Conservation (phyloP, 2,113 vertebrate species). For the Sula dactylatra region DNA sequence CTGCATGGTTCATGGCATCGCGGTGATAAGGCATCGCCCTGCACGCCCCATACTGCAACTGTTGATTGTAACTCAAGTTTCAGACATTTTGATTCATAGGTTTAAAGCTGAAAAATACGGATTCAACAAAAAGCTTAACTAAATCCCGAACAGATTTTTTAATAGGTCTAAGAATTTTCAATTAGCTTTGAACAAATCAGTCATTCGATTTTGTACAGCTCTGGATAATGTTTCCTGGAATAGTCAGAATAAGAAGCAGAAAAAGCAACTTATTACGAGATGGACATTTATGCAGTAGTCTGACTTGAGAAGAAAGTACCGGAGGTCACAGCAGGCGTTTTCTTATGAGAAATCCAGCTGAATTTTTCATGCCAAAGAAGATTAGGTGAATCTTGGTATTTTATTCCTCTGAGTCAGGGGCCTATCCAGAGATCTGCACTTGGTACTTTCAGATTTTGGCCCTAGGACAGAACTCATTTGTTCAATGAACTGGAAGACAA, state of each 20-base stretch:
- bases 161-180: constrained; percentile 6
- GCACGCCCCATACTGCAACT: neutral
- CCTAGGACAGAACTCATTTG: constrained; percentile 2
- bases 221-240: neutral
- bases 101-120: neutral
- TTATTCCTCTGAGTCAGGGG: neutral
- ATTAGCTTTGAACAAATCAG: neutral
- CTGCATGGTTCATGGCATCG: accelerated
- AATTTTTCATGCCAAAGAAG: constrained; percentile 19
- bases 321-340: neutral
- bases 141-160: neutral
- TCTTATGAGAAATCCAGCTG: neutral
- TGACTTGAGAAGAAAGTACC: constrained; percentile 3
- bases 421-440: neutral
- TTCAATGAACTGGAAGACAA: constrained; percentile 1
- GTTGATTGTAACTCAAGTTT: neutral
- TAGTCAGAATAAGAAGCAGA: neutral
- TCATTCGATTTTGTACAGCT: neutral
- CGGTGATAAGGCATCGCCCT: neutral
- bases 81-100: neutral
- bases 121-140: neutral
- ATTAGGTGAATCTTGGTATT: neutral
- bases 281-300: neutral
- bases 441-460: constrained; percentile 1
- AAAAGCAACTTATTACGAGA: neutral